Evolutionary conservation across 2,888 invertebrate species (phyloP), one percentile per base, ranked within the genome.

Genomic region (Parthenolecanium corni): DNA sequence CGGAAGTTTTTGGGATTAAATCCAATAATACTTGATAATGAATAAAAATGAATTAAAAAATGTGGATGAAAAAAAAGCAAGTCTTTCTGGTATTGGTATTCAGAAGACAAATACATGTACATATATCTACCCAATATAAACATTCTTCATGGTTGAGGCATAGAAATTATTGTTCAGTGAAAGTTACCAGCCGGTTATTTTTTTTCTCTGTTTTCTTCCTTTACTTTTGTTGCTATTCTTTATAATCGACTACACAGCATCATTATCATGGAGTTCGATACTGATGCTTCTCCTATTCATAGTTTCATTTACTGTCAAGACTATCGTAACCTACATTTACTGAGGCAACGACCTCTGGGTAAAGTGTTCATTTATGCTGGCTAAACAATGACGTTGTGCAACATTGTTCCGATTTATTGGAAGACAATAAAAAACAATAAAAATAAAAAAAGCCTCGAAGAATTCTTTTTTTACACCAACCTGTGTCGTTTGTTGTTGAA

Each of bases 401-500:
- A 61, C 61, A 61, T 51, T 40, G 61, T 51, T 61, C 51, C 4
- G 49, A 5, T 21, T 49, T 49, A 20, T 21, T 31, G 31, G 9
- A 9, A 31, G 31, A 31, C 5, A 9, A 9, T n/a, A n/a, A n/a
- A n/a, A n/a, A n/a, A n/a, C n/a, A 31, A 31, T 31, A 31, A 31
- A 31, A 31, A 31, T n/a, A n/a, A 31, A 31, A 9, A 31, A 31
- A 9, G 31, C 31, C 31, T 9, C 9, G 9, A 31, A 31, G 31
- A 31, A 31, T 14, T 44, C n/a, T 44, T n/a, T 44, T 44, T 44
- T 12, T 44, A 18, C 18, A 44, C 74, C 76, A 75, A 89, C 89
- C 83, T 88, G 85, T 64, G 89, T 86, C 69, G 86, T 83, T 75
- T 88, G 81, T 69, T 83, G 83, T 69, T 83, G 81, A 74, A 94